These are phyloP conservation scores for Protaetia brevitarsis DNA, from an alignment of 1,140 invertebrate genomes.

Conservation along the genomic window DNA sequence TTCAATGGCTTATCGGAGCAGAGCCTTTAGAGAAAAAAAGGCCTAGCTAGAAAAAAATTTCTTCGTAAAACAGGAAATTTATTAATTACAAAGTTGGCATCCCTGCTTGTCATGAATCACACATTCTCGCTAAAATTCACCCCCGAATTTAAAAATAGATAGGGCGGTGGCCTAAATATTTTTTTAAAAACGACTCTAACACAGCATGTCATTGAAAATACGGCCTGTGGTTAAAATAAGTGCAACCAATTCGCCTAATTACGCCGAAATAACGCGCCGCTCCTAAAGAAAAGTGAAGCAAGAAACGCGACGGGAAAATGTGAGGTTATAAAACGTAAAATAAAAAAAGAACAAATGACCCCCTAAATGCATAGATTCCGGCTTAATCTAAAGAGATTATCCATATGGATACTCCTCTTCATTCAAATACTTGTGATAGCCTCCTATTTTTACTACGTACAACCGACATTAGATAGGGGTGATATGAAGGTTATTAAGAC, in stretches of 20 bases:
- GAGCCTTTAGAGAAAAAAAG: no score
- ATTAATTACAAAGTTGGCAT: not conserved
- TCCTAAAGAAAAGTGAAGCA: not conserved
- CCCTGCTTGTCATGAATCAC: not conserved
- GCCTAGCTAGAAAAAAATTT: no score
- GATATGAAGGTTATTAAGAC: not conserved
- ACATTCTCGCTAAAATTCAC: slow-evolving; percentile 2
- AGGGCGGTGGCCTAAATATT: slow-evolving; percentile 26
- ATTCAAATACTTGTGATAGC: slow-evolving; percentile 39
- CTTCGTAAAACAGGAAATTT: no score
- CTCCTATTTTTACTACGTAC: slow-evolving; percentile 40
- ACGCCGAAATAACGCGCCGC: not conserved
- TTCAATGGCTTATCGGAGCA: no score
- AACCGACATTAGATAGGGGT: slow-evolving; percentile 14
- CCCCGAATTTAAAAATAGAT: slow-evolving; percentile 21
- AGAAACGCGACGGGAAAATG: not conserved
- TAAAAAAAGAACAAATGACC: not conserved
- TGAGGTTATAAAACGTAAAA: slow-evolving; percentile 26
- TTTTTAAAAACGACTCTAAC: not conserved
- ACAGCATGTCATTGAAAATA: not conserved
- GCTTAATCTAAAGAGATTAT: slow-evolving; percentile 36
- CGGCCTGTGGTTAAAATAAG: not conserved
- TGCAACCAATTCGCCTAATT: not conserved
- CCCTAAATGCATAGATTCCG: slow-evolving; percentile 37
- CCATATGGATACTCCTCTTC: slow-evolving; percentile 37